Percentiles rank a stretch among this genome's conserved stretches.
Conservation (phyloP, 2,113 vertebrate species). For the Oenanthe oenanthe region DNA sequence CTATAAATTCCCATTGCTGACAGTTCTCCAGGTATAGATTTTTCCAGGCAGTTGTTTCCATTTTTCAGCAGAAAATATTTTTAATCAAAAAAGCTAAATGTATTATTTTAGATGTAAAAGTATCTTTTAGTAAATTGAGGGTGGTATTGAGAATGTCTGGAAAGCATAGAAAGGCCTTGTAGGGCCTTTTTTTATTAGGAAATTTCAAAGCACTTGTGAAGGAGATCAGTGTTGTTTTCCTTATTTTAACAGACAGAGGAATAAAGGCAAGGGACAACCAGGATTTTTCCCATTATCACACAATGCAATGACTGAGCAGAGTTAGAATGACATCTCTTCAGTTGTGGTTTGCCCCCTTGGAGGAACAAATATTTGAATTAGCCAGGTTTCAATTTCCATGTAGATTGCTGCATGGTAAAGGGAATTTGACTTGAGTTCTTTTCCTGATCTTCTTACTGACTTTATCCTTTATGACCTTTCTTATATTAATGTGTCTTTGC, state of each 20-base stretch:
- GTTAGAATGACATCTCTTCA: background rate
- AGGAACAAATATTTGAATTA: conserved; percentile 2
- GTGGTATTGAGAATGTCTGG: background rate
- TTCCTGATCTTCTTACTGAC: background rate
- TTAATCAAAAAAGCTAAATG: background rate
- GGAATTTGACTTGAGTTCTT: background rate
- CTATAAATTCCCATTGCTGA: background rate
- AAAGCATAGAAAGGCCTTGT: background rate
- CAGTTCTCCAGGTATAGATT: background rate
- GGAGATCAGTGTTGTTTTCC: background rate
- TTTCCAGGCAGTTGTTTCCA: background rate
- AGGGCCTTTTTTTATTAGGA: background rate
- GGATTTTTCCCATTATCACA: background rate
- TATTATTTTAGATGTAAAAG: background rate
- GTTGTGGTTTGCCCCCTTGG: background rate
- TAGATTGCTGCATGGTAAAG: background rate
- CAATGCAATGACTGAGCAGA: background rate
- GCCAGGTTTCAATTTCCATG: background rate
- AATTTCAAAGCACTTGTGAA: background rate
- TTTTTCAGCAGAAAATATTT: background rate
- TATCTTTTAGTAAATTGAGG: background rate
- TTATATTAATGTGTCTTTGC: background rate
- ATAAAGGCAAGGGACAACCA: background rate
- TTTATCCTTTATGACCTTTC: background rate
- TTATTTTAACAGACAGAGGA: background rate